Percentiles rank a stretch among this genome's conserved stretches.
These are phyloP conservation scores for Microtus montanus DNA, from an alignment of 2,113 vertebrate species.

Conservation along the genomic window DNA sequence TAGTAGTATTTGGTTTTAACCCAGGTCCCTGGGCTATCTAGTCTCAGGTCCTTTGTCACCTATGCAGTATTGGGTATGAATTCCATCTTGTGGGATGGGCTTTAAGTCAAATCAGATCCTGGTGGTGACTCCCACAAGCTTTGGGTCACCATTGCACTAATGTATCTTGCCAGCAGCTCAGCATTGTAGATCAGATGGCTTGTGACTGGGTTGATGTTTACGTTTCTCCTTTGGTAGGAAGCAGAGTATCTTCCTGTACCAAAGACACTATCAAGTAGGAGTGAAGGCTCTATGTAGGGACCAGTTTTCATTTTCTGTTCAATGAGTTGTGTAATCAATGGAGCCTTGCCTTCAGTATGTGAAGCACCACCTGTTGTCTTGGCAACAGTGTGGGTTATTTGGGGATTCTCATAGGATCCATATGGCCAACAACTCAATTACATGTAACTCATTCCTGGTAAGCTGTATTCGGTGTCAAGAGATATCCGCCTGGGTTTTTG, in stretches of 20 bases:
- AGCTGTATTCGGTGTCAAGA: background rate
- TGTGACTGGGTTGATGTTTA: background rate
- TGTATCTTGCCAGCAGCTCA: background rate
- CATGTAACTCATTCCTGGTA: background rate
- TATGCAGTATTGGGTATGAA: background rate
- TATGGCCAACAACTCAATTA: background rate
- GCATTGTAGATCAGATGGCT: background rate
- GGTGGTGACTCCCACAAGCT: background rate
- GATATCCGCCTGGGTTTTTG: background rate
- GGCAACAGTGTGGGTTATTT: background rate
- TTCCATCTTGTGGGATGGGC: background rate
- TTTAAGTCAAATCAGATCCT: background rate
- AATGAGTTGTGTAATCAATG: background rate
- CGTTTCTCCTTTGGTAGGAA: background rate
- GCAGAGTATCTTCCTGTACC: background rate
- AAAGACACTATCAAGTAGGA: background rate
- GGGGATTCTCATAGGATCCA: background rate
- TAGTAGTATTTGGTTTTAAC: background rate
- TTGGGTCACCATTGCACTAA: background rate
- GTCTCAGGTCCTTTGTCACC: background rate
- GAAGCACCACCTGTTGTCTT: background rate
- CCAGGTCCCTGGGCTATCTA: background rate
- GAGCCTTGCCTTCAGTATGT: background rate
- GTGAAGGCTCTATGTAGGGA: background rate
- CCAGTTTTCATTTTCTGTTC: background rate